Evolutionary conservation across 2,888 invertebrate genomes (phyloP).

Genomic region (Diplolepis rosae): DNA sequence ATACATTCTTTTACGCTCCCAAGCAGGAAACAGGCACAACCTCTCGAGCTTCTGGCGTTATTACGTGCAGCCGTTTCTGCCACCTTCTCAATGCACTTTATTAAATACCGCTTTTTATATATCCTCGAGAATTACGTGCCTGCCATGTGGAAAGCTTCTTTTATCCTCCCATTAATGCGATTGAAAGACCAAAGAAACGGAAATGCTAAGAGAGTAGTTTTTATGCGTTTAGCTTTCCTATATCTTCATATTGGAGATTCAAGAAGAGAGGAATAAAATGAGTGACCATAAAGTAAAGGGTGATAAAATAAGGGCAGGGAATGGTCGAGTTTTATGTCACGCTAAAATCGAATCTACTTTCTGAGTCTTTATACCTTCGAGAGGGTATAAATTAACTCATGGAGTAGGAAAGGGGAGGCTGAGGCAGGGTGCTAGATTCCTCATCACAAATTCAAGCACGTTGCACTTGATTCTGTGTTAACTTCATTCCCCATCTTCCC

Average conservation of each 20-base stretch:
- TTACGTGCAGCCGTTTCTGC: conserved; percentile 19
- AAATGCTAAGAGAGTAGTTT: neutral
- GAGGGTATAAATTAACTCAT: conserved; percentile 3
- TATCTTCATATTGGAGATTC: neutral
- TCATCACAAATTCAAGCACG: neutral
- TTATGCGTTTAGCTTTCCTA: neutral
- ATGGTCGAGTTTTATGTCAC: conserved; percentile 3
- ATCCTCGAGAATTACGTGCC: conserved; percentile 4
- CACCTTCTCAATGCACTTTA: conserved; percentile 21
- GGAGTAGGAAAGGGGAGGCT: neutral
- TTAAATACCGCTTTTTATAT: conserved; percentile 23
- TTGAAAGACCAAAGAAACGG: neutral
- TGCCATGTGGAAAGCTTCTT: conserved; percentile 10
- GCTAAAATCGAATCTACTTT: neutral
- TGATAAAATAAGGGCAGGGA: neutral
- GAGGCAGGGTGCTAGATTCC: neutral
- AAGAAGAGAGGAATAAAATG: neutral
- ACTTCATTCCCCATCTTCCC: neutral
- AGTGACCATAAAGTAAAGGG: conserved; percentile 3
- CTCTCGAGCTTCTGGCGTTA: conserved; percentile 1
- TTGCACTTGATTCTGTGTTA: neutral
- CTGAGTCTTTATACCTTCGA: neutral
- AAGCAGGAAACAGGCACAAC: conserved; percentile 1
- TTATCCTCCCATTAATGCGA: conserved; percentile 16
- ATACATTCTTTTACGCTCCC: conserved; percentile 10